A percentile compares a stretch with the other conserved stretches of the same genome.
phyloP scores from a whole-genome alignment of 2,888 invertebrate genomes.

The Odontomyia ornata region DNA sequence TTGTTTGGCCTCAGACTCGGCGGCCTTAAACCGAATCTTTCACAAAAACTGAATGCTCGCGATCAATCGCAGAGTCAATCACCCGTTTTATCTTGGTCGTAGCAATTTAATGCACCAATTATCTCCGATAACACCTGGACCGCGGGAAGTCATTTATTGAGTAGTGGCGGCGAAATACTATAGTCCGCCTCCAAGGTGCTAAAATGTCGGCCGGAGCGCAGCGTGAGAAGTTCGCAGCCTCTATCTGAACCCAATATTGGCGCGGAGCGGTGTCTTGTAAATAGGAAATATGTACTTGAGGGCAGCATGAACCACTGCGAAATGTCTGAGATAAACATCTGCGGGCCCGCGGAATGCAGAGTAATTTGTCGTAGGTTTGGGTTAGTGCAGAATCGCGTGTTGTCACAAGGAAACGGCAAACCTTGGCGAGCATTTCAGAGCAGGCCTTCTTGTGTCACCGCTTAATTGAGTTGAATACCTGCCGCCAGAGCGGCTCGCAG shows the following conservation, averaged over 20 bases:
- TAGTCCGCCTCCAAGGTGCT: neutral
- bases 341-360: neutral
- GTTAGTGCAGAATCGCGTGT: neutral
- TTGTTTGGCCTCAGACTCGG: slow-evolving; percentile 34
- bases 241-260: neutral
- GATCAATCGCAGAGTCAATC: slow-evolving; percentile 15
- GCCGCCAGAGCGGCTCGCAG: neutral
- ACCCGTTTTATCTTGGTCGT: neutral
- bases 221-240: neutral
- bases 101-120: neutral
- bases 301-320: neutral
- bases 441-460: slow-evolving; percentile 6
- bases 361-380: neutral
- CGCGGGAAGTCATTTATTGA: neutral
- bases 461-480: neutral
- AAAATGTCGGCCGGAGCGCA: neutral
- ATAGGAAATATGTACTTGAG: neutral
- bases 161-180: neutral
- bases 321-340: neutral
- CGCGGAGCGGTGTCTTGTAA: neutral
- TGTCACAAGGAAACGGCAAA: neutral
- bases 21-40: slow-evolving; percentile 29
- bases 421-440: neutral
- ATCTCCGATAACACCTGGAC: neutral
- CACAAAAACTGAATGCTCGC: neutral